phyloP scores from a whole-genome alignment of 2,797 vertebrate genomes.

The Schizopygopsis pylzovi region DNA sequence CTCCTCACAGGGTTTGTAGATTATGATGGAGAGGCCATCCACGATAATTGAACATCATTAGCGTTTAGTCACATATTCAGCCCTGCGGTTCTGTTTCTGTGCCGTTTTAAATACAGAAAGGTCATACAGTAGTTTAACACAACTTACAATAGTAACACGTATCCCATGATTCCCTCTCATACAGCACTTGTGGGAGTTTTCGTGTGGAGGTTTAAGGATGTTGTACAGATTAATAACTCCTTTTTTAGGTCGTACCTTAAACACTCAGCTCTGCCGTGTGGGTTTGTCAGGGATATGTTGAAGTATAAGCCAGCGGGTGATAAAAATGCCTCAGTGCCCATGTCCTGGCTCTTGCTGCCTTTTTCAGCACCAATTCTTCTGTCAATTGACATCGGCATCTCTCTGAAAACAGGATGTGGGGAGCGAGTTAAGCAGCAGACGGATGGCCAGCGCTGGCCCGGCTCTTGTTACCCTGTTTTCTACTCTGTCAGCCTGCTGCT shows the following conservation, averaged over 20 bases:
- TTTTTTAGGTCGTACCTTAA: slow-evolving; percentile 22
- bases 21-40: slow-evolving; percentile 3
- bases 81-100: not conserved
- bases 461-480: slow-evolving; percentile 38
- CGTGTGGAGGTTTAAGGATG: slow-evolving; percentile 32
- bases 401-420: slow-evolving; percentile 66
- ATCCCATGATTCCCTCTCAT: slow-evolving; percentile 9
- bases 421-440: slow-evolving; percentile 45
- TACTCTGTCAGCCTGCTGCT: slow-evolving; percentile 32
- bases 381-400: slow-evolving; percentile 60
- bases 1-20: not conserved
- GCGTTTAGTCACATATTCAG: slow-evolving; percentile 17
- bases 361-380: slow-evolving; percentile 53
- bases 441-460: slow-evolving; percentile 52
- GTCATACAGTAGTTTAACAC: slow-evolving; percentile 27
- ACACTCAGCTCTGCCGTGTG: slow-evolving; percentile 13
- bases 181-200: slow-evolving; percentile 10
- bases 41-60: slow-evolving; percentile 33
- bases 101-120: slow-evolving; percentile 1
- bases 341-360: slow-evolving; percentile 50
- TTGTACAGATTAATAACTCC: slow-evolving; percentile 41
- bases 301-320: slow-evolving; percentile 46
- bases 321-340: slow-evolving; percentile 62
- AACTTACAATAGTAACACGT: not conserved
- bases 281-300: slow-evolving; percentile 58